phyloP scores from a whole-genome alignment of 2,797 vertebrate species.

The Karalla daura region DNA sequence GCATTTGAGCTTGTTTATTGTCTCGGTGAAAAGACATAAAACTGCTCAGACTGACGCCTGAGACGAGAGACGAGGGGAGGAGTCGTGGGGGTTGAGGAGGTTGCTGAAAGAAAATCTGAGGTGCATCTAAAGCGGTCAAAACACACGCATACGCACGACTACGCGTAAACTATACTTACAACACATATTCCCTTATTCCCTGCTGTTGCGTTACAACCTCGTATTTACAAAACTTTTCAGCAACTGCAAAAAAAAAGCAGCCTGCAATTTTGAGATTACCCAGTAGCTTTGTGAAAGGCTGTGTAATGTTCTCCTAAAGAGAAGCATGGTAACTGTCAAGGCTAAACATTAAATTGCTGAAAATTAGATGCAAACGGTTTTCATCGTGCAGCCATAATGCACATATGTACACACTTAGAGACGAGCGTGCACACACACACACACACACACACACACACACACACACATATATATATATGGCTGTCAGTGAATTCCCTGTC shows the following conservation, averaged over 20 bases:
- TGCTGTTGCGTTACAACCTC: background rate
- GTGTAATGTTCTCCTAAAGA: background rate
- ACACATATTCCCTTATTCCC: background rate
- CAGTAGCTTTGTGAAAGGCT: background rate
- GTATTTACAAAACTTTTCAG: background rate
- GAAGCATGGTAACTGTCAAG: background rate
- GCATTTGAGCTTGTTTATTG: conserved; percentile 60
- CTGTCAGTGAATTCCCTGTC: background rate
- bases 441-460: background rate
- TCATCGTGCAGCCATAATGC: background rate
- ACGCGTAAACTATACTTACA: background rate
- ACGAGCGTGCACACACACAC: background rate
- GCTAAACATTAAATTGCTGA: background rate
- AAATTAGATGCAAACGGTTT: background rate
- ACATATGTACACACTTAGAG: conserved; percentile 8
- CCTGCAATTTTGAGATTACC: conserved; percentile 10
- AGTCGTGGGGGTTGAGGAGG: too few species aligned
- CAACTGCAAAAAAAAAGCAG: background rate
- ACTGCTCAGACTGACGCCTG: conserved; percentile 36
- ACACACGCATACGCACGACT: too few species aligned
- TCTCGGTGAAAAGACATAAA: conserved; percentile 43
- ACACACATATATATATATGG: background rate
- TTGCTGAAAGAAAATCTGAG: background rate
- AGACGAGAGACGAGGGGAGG: background rate
- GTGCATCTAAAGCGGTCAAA: background rate